phyloP scores from a whole-genome alignment of 2,113 vertebrate genomes.

The Protobothrops mucrosquamatus region DNA sequence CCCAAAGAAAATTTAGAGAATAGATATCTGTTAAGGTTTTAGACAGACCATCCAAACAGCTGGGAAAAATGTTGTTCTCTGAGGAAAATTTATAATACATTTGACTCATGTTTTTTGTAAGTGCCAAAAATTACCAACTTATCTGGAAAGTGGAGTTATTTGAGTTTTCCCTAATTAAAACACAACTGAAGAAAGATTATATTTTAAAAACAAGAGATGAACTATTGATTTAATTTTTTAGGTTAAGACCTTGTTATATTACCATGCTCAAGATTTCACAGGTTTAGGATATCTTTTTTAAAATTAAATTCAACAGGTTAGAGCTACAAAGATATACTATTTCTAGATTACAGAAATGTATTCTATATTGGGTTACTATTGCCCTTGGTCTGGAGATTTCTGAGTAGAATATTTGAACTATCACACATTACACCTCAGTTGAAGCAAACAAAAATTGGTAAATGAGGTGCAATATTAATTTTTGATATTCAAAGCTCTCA shows the following conservation, averaged over 20 bases:
- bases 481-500: neutral
- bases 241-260: constrained; percentile 11
- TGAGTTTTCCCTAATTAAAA: constrained; percentile 66
- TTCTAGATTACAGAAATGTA: neutral
- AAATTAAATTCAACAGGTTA: neutral
- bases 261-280: neutral
- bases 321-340: neutral
- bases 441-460: neutral
- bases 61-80: constrained; percentile 81
- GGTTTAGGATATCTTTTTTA: neutral
- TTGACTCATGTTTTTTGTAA: constrained; percentile 81
- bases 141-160: constrained; percentile 75
- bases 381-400: neutral
- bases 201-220: constrained; percentile 15
- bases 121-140: constrained; percentile 79
- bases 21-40: constrained; percentile 76
- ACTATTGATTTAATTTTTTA: neutral
- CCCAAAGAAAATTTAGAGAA: constrained; percentile 73
- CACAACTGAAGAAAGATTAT: constrained; percentile 57
- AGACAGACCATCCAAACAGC: constrained; percentile 79
- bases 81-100: constrained; percentile 80
- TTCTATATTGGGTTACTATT: neutral
- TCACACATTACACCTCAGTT: neutral
- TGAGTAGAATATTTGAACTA: neutral
- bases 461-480: neutral